Evolutionary conservation across 2,113 vertebrate genomes (phyloP), one percentile per base, ranked within the genome.

Genomic region (Spea multiplicata): DNA sequence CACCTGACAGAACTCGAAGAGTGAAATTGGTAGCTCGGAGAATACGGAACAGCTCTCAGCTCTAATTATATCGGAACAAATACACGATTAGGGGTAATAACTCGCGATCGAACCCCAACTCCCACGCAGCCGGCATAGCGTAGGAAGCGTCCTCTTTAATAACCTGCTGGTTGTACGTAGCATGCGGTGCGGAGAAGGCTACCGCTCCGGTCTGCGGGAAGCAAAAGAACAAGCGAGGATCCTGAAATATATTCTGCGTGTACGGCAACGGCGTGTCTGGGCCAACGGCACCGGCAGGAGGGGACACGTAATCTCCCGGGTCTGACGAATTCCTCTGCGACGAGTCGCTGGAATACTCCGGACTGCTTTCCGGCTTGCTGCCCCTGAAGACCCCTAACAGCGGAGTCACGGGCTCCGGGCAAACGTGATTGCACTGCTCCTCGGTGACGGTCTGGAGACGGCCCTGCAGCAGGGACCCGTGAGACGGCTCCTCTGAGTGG

Each of bases 401-500:
- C 50, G 96, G 93, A 75, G 93, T 81, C 1, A 90, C 91, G 50
- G 93, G 81, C 85, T 96, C 96, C 0, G 95, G 92, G 81, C 90
- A 92, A 44, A 87, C 48, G 67, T 91, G 95, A 73, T 88, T 80
- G 76, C 85, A 93, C 57, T 94, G 92, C 81, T 98, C 97, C 87
- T 99, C 97, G 2, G 95, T 96, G 53, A 99, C 97, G 1, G 97
- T 96, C 89, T 98, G 97, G 47, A 98, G 93, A 10, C 95, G 95
- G 74, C 88, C 87, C 14, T 92, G 91, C 5, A 82, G 84, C 74
- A 88, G 90, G 73, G 81, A 4, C 74, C 89, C 85, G 75, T 85
- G 90, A 10, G 88, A 65, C 46, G 67, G 83, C 81, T 97, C 96
- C 80, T 98, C 97, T 74, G 95, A 89, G 78, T 89, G 91, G 76